These are phyloP conservation scores for Charadrius vociferus DNA, from an alignment of 2,113 vertebrate genomes.

Conservation along the genomic window DNA sequence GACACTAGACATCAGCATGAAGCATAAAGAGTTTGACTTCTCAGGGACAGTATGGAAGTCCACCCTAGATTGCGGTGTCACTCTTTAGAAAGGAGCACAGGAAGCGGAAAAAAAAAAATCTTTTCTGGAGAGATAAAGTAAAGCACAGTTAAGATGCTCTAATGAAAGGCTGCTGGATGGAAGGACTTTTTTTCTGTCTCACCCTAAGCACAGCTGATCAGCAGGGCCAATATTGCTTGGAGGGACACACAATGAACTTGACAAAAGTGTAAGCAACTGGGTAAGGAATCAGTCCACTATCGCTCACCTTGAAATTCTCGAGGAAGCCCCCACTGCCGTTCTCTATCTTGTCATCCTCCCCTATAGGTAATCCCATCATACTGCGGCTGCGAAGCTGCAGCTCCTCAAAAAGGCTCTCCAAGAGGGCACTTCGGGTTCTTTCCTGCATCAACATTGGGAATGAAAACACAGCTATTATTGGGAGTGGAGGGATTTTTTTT, in stretches of 20 bases:
- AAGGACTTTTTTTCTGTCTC: neutral
- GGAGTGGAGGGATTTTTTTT: neutral
- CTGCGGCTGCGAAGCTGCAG: slow-evolving; percentile 82
- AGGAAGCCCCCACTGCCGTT: slow-evolving; percentile 85
- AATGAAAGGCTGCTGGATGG: neutral
- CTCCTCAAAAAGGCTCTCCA: slow-evolving; percentile 86
- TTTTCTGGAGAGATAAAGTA: neutral
- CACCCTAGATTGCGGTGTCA: neutral
- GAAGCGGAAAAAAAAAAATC: neutral
- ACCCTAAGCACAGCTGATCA: neutral
- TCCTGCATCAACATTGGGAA: slow-evolving; percentile 68
- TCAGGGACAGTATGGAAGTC: neutral
- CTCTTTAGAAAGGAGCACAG: neutral
- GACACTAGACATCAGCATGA: neutral
- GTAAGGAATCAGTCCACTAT: neutral
- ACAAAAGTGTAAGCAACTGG: neutral
- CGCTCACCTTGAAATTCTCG: slow-evolving; percentile 90
- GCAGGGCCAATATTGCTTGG: neutral
- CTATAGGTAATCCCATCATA: slow-evolving; percentile 81
- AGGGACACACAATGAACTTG: neutral
- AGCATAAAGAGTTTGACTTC: neutral
- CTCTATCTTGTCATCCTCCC: slow-evolving; percentile 76
- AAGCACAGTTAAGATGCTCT: neutral
- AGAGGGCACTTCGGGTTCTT: slow-evolving; percentile 86
- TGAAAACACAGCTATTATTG: neutral